Evolutionary conservation across 1,140 invertebrate species (phyloP).

Genomic region (Callitettix versicolor): DNA sequence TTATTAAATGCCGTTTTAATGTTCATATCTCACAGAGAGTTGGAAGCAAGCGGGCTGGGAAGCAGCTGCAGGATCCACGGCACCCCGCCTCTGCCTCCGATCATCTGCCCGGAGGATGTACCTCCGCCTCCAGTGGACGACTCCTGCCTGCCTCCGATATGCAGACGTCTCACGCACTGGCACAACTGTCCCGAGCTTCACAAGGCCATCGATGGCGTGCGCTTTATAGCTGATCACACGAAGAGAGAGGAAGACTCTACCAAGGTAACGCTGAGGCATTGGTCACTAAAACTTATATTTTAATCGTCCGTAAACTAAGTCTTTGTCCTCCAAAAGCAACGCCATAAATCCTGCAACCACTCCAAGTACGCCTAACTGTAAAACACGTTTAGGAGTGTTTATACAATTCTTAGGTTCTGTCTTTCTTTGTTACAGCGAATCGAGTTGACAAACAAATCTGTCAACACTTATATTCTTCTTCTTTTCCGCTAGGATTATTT

Average conservation of each 20-base stretch:
- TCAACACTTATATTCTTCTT: too few relatives aligned
- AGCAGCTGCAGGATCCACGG: slow-evolving; percentile 52
- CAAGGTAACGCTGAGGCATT: slow-evolving; percentile 47
- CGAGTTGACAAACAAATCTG: too few relatives aligned
- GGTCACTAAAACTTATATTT: too few relatives aligned
- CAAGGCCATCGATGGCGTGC: slow-evolving; percentile 82
- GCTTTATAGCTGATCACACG: slow-evolving; percentile 87
- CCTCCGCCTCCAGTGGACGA: slow-evolving; percentile 24
- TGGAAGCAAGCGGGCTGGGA: slow-evolving; percentile 42
- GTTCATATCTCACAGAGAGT: slow-evolving; percentile 35
- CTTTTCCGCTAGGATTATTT: too few relatives aligned
- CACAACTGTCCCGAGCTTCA: slow-evolving; percentile 84
- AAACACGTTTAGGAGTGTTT: too few relatives aligned
- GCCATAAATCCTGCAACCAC: too few relatives aligned
- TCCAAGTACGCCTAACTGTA: too few relatives aligned
- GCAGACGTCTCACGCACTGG: slow-evolving; percentile 42
- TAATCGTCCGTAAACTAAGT: too few relatives aligned
- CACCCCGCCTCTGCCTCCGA: slow-evolving; percentile 40
- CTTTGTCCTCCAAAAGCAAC: too few relatives aligned
- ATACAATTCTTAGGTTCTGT: too few relatives aligned
- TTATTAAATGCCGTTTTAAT: too few relatives aligned
- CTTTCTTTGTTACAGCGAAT: too few relatives aligned
- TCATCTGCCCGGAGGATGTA: slow-evolving; percentile 27
- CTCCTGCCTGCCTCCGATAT: slow-evolving; percentile 30
- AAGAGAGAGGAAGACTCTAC: slow-evolving; percentile 85